phyloP scores from a whole-genome alignment of 2,888 invertebrate species.

The Adelphocoris suturalis region DNA sequence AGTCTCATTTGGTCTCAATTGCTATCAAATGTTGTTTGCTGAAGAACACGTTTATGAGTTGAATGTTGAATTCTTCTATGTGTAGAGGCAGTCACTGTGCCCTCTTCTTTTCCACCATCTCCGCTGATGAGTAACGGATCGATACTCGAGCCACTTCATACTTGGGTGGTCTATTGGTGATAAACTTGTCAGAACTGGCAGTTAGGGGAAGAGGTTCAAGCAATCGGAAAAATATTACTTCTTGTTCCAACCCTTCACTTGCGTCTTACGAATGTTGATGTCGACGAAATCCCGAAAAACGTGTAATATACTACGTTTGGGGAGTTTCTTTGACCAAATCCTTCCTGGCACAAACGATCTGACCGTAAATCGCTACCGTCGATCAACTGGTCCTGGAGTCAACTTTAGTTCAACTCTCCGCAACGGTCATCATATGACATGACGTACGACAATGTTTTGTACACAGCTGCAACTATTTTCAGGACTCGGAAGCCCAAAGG shows the following conservation, averaged over 20 bases:
- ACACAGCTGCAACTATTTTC: too few species aligned
- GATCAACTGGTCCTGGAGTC: background rate
- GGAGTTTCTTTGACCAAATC: background rate
- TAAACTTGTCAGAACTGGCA: background rate
- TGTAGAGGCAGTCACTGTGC: too few species aligned
- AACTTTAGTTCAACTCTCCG: background rate
- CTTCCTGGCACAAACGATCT: background rate
- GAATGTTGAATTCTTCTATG: too few species aligned
- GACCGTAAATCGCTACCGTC: background rate
- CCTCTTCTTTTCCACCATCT: background rate
- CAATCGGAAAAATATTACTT: slow-evolving; percentile 25
- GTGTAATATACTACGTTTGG: background rate
- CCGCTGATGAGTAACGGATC: background rate
- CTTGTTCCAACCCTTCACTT: background rate
- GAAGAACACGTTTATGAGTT: too few species aligned
- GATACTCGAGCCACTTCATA: background rate
- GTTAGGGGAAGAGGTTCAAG: background rate
- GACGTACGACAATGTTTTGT: too few species aligned
- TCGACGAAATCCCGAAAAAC: background rate
- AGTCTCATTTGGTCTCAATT: too few species aligned
- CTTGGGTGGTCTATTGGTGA: slow-evolving; percentile 4
- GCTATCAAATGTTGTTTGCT: too few species aligned
- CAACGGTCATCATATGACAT: too few species aligned
- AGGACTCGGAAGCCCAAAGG: too few species aligned
- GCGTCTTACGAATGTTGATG: background rate